Conservation (phyloP, 2,888 invertebrate genomes). For the Drosophila diplacantha region DNA sequence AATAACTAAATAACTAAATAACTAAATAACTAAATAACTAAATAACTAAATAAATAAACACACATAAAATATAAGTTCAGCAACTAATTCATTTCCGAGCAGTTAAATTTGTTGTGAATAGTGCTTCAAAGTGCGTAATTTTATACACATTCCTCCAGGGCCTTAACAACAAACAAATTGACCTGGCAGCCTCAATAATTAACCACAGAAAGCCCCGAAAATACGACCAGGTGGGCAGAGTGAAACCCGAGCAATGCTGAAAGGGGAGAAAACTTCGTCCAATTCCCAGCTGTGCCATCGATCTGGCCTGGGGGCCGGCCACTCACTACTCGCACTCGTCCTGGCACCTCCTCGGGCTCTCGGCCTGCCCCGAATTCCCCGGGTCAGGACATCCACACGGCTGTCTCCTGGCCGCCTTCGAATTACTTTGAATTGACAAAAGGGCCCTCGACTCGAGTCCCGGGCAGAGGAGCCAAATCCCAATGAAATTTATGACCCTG, state of each 20-base stretch:
- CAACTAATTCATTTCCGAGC: too few relatives aligned
- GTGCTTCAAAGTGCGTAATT: too few relatives aligned
- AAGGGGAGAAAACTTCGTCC: not conserved
- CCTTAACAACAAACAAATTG: not conserved
- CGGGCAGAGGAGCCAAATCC: conserved; percentile 6
- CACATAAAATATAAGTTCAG: too few relatives aligned
- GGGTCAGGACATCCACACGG: conserved; percentile 12
- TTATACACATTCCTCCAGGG: not conserved
- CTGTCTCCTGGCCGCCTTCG: conserved; percentile 24
- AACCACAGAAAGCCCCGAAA: conserved; percentile 8
- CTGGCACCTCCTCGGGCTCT: not conserved
- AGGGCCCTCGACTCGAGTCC: conserved; percentile 7
- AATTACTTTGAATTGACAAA: conserved; percentile 33
- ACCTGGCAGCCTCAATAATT: conserved; percentile 1
- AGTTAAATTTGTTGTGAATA: too few relatives aligned
- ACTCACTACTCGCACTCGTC: conserved; percentile 1
- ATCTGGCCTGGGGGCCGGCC: conserved; percentile 19
- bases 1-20: too few relatives aligned
- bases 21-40: too few relatives aligned
- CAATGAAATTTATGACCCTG: conserved; percentile 36
- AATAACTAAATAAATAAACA: too few relatives aligned
- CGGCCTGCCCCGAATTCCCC: not conserved
- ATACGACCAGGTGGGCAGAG: not conserved
- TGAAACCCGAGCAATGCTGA: not conserved
- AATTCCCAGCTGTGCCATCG: conserved; percentile 30